Conservation (phyloP, 2,888 invertebrate species). For the Coelopa pilipes region DNA sequence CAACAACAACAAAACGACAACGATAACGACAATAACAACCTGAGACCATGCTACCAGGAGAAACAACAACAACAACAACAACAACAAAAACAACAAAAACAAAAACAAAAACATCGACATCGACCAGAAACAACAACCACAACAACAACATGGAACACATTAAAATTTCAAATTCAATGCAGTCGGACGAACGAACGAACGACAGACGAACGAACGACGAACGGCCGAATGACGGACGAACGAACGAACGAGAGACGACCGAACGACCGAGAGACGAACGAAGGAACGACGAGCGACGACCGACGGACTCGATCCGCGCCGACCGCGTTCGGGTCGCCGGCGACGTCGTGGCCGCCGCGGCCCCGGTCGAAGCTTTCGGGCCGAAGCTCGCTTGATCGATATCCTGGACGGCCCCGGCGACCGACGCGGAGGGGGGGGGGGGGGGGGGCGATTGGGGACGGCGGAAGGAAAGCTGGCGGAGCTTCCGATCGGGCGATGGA, state of each 20-base stretch:
- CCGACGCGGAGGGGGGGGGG: not conserved
- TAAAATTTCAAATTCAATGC: conserved; percentile 7
- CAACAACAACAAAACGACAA: conserved; percentile 21
- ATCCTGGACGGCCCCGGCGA: not conserved
- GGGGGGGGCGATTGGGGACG: too few relatives aligned
- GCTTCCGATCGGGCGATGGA: not conserved
- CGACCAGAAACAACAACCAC: conserved; percentile 17
- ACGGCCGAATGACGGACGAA: too few relatives aligned
- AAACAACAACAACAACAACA: conserved; percentile 7
- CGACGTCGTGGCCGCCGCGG: not conserved
- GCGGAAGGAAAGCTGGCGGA: not conserved
- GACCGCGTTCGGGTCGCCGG: too few relatives aligned
- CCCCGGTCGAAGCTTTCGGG: too few relatives aligned
- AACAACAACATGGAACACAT: conserved; percentile 4
- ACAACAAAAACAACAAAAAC: conserved; percentile 26
- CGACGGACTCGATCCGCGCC: too few relatives aligned
- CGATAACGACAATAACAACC: conserved; percentile 11
- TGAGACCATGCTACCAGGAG: conserved; percentile 6
- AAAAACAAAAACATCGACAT: too few relatives aligned
- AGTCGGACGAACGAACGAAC: not conserved
- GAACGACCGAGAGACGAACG: too few relatives aligned
- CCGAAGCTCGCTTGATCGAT: too few relatives aligned
- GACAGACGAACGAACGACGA: conserved; percentile 11
- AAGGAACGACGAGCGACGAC: too few relatives aligned
- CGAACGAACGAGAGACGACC: too few relatives aligned